Evolutionary conservation across 2,113 vertebrate genomes (phyloP).

Genomic region (Neogobius melanostomus): DNA sequence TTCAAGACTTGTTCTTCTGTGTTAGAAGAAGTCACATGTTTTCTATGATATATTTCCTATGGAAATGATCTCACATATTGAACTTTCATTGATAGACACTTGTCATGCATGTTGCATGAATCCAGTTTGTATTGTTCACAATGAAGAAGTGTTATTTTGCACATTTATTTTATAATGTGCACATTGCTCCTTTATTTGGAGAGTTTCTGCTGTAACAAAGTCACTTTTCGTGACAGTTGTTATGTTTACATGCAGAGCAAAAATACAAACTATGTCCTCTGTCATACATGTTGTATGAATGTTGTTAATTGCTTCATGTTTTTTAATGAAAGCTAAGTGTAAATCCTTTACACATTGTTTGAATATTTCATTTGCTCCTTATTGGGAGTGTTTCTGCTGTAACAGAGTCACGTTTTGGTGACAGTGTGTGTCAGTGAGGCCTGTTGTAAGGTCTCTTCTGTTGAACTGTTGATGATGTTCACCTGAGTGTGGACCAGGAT

Average conservation of each 20-base stretch:
- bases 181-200: no score
- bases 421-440: background rate
- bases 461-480: background rate
- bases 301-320: no score
- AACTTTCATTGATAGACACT: constrained; percentile 18
- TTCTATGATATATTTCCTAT: constrained; percentile 11
- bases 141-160: background rate
- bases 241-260: no score
- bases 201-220: no score
- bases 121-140: background rate
- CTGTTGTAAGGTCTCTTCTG: constrained; percentile 22
- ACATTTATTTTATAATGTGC: background rate
- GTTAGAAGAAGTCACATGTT: constrained; percentile 12
- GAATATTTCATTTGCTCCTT: no score
- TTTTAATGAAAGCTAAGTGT: no score
- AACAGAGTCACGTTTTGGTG: background rate
- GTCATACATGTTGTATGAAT: no score
- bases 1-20: constrained; percentile 31
- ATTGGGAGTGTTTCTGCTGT: background rate
- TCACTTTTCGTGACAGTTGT: no score
- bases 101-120: constrained; percentile 40
- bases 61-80: constrained; percentile 32
- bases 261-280: no score
- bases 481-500: background rate
- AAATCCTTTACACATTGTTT: no score